A percentile compares a stretch with the other conserved stretches of the same genome.
phyloP scores from a whole-genome alignment of 2,113 vertebrate genomes.

The Mungos mungo region DNA sequence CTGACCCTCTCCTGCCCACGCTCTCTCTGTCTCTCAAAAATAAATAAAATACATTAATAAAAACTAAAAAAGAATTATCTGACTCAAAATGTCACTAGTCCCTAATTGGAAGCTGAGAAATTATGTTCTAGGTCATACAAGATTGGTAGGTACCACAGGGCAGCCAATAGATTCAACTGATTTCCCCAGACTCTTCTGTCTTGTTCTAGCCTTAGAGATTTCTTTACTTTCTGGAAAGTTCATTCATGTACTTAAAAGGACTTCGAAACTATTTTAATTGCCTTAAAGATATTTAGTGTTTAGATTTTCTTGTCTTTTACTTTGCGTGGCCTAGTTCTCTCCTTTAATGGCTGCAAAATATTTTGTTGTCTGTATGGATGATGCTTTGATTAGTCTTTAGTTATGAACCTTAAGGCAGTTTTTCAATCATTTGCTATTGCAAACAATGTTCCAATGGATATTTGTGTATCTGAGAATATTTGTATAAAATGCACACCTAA shows the following conservation, averaged over 20 bases:
- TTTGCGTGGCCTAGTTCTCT: not conserved
- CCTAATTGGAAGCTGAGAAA: not conserved
- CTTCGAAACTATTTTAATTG: constrained; percentile 2
- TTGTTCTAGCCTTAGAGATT: not conserved
- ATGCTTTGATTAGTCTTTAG: not conserved
- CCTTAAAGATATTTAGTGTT: not conserved
- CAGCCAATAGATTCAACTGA: not conserved
- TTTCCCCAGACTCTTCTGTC: not conserved
- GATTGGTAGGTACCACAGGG: not conserved
- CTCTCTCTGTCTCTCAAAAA: too few relatives aligned
- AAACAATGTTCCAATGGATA: not conserved
- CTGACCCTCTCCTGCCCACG: too few relatives aligned
- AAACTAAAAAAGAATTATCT: not conserved
- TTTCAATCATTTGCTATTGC: not conserved
- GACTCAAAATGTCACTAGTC: not conserved
- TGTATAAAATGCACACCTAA: not conserved
- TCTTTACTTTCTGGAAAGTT: not conserved
- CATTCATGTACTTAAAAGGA: not conserved
- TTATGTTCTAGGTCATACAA: not conserved
- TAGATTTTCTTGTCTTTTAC: not conserved
- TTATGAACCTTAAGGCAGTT: not conserved
- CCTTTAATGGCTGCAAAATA: not conserved
- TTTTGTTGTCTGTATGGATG: not conserved
- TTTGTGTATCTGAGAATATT: not conserved
- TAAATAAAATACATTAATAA: too few relatives aligned